Conservation (phyloP, 30 jellyfish, hydroid and myxozoan species). For the Turritopsis dohrnii region DNA sequence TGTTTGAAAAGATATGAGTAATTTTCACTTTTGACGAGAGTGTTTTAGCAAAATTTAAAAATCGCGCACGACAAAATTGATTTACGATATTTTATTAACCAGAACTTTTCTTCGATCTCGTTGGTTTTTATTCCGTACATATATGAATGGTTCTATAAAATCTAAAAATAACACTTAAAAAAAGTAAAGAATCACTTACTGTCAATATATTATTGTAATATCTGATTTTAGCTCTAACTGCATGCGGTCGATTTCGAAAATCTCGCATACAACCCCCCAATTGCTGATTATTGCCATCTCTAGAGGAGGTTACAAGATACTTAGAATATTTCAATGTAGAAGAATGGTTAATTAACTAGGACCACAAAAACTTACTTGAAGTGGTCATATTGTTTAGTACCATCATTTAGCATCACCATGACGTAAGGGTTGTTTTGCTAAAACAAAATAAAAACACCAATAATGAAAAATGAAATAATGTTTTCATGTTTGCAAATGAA, state of each 20-base stretch:
- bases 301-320: conserved; percentile 6
- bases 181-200: conserved; percentile 33
- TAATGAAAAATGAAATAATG: background rate
- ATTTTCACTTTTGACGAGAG: too few species aligned
- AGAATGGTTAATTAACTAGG: too few species aligned
- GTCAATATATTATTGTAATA: conserved; percentile 79
- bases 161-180: background rate
- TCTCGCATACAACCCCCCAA: conserved; percentile 95
- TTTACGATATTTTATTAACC: too few species aligned
- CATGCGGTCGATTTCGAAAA: conserved; percentile 90
- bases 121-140: too few species aligned
- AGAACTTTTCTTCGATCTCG: too few species aligned
- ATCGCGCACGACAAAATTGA: too few species aligned
- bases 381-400: conserved; percentile 67
- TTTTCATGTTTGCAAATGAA: background rate
- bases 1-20: too few species aligned
- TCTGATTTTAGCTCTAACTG: conserved; percentile 75
- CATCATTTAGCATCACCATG: conserved; percentile 84
- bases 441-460: background rate
- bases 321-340: background rate
- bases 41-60: too few species aligned
- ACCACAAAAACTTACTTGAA: conserved; percentile 45
- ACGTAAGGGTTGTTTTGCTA: conserved; percentile 90
- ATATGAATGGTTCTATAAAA: too few species aligned
- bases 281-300: conserved; percentile 91